Percentiles rank a stretch among this genome's conserved stretches.
Conservation (phyloP, 2,113 vertebrate species). For the Nanorana parkeri region DNA sequence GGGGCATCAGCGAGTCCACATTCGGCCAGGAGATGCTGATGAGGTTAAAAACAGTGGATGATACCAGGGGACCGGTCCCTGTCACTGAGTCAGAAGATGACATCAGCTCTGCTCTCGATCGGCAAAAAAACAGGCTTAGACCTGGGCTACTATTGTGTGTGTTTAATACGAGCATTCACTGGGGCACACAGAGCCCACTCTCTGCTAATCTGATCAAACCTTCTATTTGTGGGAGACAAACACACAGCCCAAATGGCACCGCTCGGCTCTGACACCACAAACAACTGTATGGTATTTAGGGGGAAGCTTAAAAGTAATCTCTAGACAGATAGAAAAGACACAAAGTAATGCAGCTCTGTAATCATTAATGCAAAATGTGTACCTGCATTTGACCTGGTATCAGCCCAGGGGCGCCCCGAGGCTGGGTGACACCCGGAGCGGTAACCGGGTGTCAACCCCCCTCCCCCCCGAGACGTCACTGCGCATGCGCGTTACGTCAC, state of each 20-base stretch:
- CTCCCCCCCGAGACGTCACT: too few relatives aligned
- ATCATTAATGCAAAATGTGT: neutral
- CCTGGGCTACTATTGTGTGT: slow-evolving; percentile 75
- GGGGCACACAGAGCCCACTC: slow-evolving; percentile 64
- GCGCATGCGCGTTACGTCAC: too few relatives aligned
- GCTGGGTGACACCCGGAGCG: too few relatives aligned
- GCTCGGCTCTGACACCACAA: neutral
- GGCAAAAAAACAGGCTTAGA: slow-evolving; percentile 70
- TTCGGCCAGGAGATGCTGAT: slow-evolving; percentile 70
- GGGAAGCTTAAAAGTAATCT: neutral
- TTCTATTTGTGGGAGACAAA: slow-evolving; percentile 67
- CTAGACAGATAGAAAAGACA: neutral
- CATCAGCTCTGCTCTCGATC: slow-evolving; percentile 76
- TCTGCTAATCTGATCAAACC: slow-evolving; percentile 78
- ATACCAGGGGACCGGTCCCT: slow-evolving; percentile 68
- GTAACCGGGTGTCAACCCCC: too few relatives aligned
- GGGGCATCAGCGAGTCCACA: slow-evolving; percentile 64
- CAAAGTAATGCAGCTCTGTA: neutral
- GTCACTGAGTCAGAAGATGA: slow-evolving; percentile 80
- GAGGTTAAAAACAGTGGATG: slow-evolving; percentile 70
- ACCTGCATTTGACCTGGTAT: too few relatives aligned
- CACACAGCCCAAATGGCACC: slow-evolving; percentile 61
- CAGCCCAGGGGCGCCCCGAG: too few relatives aligned
- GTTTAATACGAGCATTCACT: slow-evolving; percentile 80
- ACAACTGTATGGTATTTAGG: neutral